Percentiles rank a stretch among this genome's conserved stretches.
Conservation (phyloP, 2,797 vertebrate species). For the Coccyzus lansbergi region DNA sequence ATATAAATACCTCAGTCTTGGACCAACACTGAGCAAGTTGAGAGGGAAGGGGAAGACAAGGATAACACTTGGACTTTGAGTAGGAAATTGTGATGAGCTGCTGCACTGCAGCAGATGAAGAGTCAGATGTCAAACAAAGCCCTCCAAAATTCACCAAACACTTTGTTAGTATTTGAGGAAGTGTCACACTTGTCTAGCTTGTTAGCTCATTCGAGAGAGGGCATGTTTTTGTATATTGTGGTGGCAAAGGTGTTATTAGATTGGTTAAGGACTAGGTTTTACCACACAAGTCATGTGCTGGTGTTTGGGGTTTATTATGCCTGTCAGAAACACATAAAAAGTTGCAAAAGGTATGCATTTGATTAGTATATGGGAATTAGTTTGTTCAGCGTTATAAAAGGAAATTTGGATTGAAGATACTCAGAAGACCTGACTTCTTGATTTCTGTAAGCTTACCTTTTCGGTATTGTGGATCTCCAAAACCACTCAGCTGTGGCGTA, state of each 20-base stretch:
- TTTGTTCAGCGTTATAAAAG: background rate
- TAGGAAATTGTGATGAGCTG: background rate
- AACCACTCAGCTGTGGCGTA: background rate
- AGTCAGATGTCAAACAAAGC: background rate
- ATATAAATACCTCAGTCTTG: background rate
- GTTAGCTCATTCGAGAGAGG: background rate
- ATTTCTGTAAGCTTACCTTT: background rate
- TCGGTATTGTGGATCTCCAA: background rate
- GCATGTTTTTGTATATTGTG: background rate
- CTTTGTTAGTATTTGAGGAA: background rate
- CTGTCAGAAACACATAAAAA: accelerated
- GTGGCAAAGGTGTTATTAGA: background rate
- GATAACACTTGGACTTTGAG: accelerated
- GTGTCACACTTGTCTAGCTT: background rate
- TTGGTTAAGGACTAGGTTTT: background rate
- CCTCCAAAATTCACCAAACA: background rate
- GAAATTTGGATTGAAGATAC: background rate
- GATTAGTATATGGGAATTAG: background rate
- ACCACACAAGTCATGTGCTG: accelerated
- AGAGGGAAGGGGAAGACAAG: background rate
- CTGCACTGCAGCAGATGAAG: background rate
- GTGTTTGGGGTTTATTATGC: background rate
- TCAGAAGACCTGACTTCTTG: background rate
- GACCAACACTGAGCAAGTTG: background rate
- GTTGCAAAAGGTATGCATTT: background rate